These are phyloP conservation scores for human DNA, from an alignment of 2,113 vertebrate genomes.

Conservation along the genomic window GRCh38 chr3:122833001-122833500, in stretches of 20 bases:
- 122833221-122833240: too few relatives aligned
- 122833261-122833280: background rate
- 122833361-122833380: slow-evolving; percentile 95
- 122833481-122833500: slow-evolving; percentile 59
- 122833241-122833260: background rate
- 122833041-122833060: too few relatives aligned
- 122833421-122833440: slow-evolving; percentile 95
- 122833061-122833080: too few relatives aligned
- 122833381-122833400: slow-evolving; percentile 97
- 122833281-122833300: slow-evolving; percentile 13
- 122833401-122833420: slow-evolving; percentile 96
- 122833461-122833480: background rate
- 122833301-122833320: slow-evolving; percentile 87
- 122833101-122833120: too few relatives aligned
- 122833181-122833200: too few relatives aligned
- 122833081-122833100: too few relatives aligned
- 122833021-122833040: too few relatives aligned
- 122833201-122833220: too few relatives aligned
- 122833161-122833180: too few relatives aligned
- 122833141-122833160: too few relatives aligned
- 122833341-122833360: slow-evolving; percentile 90
- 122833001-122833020: too few relatives aligned
- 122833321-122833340: slow-evolving; percentile 90
- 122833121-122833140: too few relatives aligned
- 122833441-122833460: slow-evolving; percentile 86